phyloP scores from a whole-genome alignment of 2,113 vertebrate genomes.

The Austrofundulus limnaeus region DNA sequence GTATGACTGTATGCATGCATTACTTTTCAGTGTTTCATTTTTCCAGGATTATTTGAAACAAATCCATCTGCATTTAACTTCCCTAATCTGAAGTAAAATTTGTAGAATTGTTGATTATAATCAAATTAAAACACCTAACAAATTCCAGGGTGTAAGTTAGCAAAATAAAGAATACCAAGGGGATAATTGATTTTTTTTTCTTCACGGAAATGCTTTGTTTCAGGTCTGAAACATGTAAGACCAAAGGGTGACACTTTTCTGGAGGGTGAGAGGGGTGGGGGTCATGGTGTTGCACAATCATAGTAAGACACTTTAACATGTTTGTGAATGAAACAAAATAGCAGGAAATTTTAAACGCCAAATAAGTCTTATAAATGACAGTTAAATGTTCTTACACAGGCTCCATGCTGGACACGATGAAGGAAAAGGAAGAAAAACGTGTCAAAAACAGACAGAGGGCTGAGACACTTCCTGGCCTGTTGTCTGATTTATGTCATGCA shows the following conservation, averaged over 20 bases:
- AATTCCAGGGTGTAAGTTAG: too few relatives aligned
- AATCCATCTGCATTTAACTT: background rate
- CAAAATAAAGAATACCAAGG: too few relatives aligned
- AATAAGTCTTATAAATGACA: background rate
- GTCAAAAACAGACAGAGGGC: conserved; percentile 20
- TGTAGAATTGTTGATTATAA: background rate
- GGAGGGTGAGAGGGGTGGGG: too few relatives aligned
- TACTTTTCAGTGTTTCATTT: too few relatives aligned
- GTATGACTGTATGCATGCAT: too few relatives aligned
- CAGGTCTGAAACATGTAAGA: background rate
- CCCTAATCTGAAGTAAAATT: background rate
- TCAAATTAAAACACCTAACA: too few relatives aligned
- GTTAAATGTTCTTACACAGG: background rate
- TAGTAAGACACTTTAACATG: background rate
- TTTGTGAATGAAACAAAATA: background rate
- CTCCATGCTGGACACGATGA: background rate
- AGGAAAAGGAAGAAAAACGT: conserved; percentile 10
- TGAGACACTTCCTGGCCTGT: conserved; percentile 39
- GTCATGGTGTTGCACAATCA: too few relatives aligned
- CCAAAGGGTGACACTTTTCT: conserved; percentile 17
- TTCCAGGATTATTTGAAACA: too few relatives aligned
- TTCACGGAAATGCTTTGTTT: too few relatives aligned
- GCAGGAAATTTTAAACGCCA: too few relatives aligned
- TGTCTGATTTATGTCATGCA: conserved; percentile 37
- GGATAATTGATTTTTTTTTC: too few relatives aligned